Conservation (phyloP, 2,797 vertebrate genomes). For the Graptemys geographica region DNA sequence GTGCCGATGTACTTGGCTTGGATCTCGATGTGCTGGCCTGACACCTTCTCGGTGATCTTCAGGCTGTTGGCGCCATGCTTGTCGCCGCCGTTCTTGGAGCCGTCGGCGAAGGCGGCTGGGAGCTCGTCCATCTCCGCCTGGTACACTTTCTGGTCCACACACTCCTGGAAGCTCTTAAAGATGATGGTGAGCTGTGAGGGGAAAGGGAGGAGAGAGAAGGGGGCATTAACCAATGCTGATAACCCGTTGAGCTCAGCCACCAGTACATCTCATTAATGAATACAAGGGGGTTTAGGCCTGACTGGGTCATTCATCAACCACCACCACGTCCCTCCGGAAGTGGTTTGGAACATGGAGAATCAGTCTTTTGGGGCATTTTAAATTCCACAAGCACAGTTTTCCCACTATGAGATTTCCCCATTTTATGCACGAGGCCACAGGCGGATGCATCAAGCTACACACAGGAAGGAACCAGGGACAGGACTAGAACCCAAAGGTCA, state of each 20-base stretch:
- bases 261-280: not conserved
- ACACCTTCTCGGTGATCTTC: conserved; percentile 93
- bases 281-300: not conserved
- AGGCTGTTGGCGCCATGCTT: conserved; percentile 93
- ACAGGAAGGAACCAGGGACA: not conserved
- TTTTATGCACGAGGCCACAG: not conserved
- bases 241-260: rapidly evolving
- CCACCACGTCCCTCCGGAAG: not conserved
- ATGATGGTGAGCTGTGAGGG: conserved; percentile 93
- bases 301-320: not conserved
- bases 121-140: conserved; percentile 96
- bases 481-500: not conserved
- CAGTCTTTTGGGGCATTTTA: rapidly evolving
- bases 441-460: rapidly evolving
- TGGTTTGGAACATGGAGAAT: rapidly evolving
- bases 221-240: rapidly evolving
- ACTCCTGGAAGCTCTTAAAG: conserved; percentile 98
- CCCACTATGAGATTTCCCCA: not conserved
- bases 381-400: not conserved
- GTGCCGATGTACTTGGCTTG: conserved; percentile 97
- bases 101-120: conserved; percentile 92
- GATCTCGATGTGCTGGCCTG: conserved; percentile 96
- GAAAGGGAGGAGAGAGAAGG: not conserved
- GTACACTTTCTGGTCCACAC: conserved; percentile 97
- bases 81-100: conserved; percentile 95